Conservation (phyloP, 92 coral and sea anemone genomes). For the Phenganax stokvisi region DNA sequence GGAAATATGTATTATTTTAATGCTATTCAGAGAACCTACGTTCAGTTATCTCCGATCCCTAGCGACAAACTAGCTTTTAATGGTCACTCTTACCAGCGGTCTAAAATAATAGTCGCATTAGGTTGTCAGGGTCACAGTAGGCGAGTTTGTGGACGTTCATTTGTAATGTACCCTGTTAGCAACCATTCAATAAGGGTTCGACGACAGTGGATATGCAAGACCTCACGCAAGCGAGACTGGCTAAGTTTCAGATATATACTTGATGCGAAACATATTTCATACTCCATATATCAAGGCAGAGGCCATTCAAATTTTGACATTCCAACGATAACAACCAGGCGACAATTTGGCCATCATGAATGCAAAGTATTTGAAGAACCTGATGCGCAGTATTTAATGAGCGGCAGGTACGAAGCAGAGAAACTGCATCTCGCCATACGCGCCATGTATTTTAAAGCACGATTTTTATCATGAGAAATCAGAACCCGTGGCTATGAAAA, state of each 20-base stretch:
- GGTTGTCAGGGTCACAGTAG: conserved; percentile 34
- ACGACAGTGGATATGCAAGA: too few species aligned
- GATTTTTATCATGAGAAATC: background rate
- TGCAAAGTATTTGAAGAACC: background rate
- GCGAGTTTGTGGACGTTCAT: background rate
- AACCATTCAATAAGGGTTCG: background rate
- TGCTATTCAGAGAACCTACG: conserved; percentile 12
- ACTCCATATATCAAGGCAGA: background rate
- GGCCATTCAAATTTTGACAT: background rate
- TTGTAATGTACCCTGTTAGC: background rate
- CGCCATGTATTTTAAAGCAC: background rate
- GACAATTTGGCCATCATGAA: background rate
- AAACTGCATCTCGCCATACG: background rate
- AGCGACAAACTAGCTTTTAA: background rate
- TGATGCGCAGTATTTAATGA: background rate
- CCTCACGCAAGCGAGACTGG: background rate
- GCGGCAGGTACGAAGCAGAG: background rate
- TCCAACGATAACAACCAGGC: background rate
- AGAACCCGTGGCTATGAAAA: background rate
- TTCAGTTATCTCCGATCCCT: background rate
- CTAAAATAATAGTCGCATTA: conserved; percentile 11
- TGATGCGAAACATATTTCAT: background rate
- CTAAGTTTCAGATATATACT: background rate
- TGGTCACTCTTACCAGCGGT: background rate
- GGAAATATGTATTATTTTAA: conserved; percentile 2